These are phyloP conservation scores for Leptopterna dolabrata DNA, from an alignment of 2,888 invertebrate genomes.

Conservation along the genomic window DNA sequence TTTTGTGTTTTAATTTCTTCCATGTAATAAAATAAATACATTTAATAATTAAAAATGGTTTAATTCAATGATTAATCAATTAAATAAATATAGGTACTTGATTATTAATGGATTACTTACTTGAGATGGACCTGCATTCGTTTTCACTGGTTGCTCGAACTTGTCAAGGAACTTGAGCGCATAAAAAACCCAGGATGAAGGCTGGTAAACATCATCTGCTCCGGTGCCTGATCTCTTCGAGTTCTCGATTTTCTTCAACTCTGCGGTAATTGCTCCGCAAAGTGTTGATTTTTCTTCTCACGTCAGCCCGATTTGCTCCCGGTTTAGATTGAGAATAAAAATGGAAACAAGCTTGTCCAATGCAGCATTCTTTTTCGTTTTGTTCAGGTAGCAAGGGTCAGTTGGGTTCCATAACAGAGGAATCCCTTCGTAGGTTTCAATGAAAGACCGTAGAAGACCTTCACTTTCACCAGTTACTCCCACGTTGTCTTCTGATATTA, in stretches of 20 bases:
- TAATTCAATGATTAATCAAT: too few relatives aligned
- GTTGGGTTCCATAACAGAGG: constrained; percentile 35
- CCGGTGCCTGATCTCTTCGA: constrained; percentile 17
- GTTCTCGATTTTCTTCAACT: constrained; percentile 14
- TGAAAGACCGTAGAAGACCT: constrained; percentile 10
- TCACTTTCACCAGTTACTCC: background rate
- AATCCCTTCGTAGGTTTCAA: constrained; percentile 27
- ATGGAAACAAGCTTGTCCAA: constrained; percentile 14
- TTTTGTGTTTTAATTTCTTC: too few relatives aligned
- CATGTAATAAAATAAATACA: too few relatives aligned
- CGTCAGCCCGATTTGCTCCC: constrained; percentile 20
- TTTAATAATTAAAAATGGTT: too few relatives aligned
- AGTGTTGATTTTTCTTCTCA: background rate
- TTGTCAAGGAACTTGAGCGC: background rate
- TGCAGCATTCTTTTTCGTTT: constrained; percentile 29
- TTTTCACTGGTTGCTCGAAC: constrained; percentile 11
- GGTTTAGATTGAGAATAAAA: background rate
- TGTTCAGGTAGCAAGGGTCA: constrained; percentile 27
- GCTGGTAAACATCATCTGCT: constrained; percentile 6
- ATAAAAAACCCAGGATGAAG: constrained; percentile 20
- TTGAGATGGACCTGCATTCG: background rate
- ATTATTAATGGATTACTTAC: too few relatives aligned
- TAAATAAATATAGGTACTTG: too few relatives aligned
- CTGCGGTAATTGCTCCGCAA: constrained; percentile 1
- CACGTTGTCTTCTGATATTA: background rate